Conservation (phyloP, 2,113 vertebrate species). For the Himantopus leucocephalus region DNA sequence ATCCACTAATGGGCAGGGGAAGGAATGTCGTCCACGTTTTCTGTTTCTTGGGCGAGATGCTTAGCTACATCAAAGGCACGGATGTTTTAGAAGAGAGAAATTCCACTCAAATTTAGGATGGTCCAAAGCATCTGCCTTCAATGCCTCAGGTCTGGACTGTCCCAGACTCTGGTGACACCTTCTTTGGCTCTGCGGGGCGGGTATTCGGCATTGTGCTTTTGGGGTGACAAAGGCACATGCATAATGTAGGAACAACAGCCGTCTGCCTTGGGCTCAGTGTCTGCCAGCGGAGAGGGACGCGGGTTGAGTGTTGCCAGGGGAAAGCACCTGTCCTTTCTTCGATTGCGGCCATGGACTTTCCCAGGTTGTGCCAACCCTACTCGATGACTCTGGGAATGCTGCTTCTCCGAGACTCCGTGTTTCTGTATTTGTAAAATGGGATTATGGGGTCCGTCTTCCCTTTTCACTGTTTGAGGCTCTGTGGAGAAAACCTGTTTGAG, state of each 20-base stretch:
- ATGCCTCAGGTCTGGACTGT: neutral
- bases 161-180: neutral
- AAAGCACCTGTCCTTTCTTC: neutral
- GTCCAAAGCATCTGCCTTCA: neutral
- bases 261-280: neutral
- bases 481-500: neutral
- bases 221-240: neutral
- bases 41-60: neutral
- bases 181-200: neutral
- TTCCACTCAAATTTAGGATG: neutral
- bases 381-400: neutral
- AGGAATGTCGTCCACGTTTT: neutral
- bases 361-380: neutral
- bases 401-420: rapidly evolving
- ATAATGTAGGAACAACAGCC: neutral
- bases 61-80: rapidly evolving
- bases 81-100: neutral
- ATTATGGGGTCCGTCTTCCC: neutral
- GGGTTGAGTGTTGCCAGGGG: neutral
- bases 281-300: neutral
- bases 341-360: neutral
- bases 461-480: neutral
- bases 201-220: neutral
- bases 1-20: rapidly evolving
- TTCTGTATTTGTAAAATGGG: neutral